Evolutionary conservation across 1,140 invertebrate species (phyloP).

Genomic region (Drosophila orosa): DNA sequence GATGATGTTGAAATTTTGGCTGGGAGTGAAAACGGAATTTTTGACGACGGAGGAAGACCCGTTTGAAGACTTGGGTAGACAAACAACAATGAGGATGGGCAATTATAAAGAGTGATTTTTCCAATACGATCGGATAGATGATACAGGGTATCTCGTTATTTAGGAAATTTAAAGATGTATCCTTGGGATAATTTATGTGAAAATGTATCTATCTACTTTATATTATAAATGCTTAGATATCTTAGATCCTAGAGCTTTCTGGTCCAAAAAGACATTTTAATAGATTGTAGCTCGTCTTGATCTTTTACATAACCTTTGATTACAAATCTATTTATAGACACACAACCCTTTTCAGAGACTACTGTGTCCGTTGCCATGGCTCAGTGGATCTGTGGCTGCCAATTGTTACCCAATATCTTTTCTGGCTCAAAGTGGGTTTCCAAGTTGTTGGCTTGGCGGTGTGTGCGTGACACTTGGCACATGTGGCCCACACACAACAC

Average conservation of each 20-base stretch:
- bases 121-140: neutral
- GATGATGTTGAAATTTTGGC: conserved; percentile 51
- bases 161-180: neutral
- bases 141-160: neutral
- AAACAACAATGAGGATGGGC: conserved; percentile 15
- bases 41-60: conserved; percentile 29
- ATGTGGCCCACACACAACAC: conserved; percentile 77
- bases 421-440: conserved; percentile 67
- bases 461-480: conserved; percentile 74
- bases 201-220: neutral
- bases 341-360: conserved; percentile 10
- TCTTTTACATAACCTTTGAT: neutral
- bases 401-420: conserved; percentile 72
- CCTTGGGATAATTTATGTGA: neutral
- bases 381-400: conserved; percentile 26
- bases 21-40: conserved; percentile 52
- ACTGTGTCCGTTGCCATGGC: neutral
- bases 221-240: neutral
- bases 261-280: neutral
- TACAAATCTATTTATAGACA: conserved; percentile 24
- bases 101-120: conserved; percentile 42
- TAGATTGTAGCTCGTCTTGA: neutral
- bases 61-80: conserved; percentile 17
- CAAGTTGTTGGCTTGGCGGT: conserved; percentile 11
- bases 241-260: neutral